phyloP scores from a whole-genome alignment of 92 coral and sea anemone genomes.

The Palythoa heliodiscus region DNA sequence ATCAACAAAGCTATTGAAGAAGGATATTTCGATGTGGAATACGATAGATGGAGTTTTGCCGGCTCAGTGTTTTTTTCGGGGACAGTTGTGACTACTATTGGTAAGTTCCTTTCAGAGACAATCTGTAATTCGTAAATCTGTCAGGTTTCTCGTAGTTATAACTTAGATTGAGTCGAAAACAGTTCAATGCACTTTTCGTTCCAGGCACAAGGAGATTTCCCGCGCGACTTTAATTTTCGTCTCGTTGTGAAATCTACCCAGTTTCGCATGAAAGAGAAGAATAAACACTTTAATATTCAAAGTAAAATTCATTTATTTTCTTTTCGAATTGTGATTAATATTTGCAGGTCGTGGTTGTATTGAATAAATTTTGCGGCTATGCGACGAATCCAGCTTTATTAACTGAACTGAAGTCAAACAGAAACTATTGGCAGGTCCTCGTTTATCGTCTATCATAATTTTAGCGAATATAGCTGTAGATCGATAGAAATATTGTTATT shows the following conservation, averaged over 20 bases:
- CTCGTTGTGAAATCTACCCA: not conserved
- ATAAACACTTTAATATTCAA: conserved; percentile 6
- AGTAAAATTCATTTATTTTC: not conserved
- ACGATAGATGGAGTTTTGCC: conserved; percentile 97
- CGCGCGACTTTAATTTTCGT: not conserved
- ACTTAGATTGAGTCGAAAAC: not conserved
- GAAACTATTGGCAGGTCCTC: not conserved
- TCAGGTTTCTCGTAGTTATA: conserved; percentile 18
- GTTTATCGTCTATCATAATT: not conserved
- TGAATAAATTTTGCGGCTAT: conserved; percentile 36
- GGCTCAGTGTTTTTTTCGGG: conserved; percentile 97
- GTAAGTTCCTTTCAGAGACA: conserved; percentile 57
- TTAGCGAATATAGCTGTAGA: not conserved
- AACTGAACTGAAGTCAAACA: conserved; percentile 21
- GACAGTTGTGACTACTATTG: conserved; percentile 96
- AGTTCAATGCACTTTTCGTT: not conserved
- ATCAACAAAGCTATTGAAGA: conserved; percentile 97
- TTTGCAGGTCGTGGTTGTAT: conserved; percentile 6
- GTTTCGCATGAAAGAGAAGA: not conserved
- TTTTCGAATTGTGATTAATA: conserved; percentile 27
- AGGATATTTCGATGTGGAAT: conserved; percentile 91
- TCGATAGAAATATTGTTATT: not conserved
- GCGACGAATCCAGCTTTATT: conserved; percentile 1
- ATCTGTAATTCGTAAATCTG: not conserved
- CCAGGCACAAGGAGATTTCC: not conserved